Base-by-base conservation (phyloP, 2,888 invertebrate species). In the Tenthredo mesomela region DNA sequence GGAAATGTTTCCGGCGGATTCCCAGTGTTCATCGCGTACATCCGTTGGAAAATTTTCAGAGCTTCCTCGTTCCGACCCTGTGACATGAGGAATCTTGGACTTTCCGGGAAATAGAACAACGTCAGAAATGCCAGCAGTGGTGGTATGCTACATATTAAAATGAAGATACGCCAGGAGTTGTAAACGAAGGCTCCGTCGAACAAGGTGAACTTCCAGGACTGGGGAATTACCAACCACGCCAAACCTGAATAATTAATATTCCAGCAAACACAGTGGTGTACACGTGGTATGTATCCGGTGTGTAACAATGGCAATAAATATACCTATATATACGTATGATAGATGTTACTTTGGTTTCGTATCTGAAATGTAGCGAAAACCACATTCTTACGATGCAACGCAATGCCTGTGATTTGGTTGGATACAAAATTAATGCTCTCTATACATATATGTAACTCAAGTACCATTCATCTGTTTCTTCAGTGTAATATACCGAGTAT, bases 151-250 rank as follows among this genome's bases (percentile, higher is more conserved):
- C 91, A 92, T 0, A 91, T 89, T 70, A 91, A 92, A 3, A 93
- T 86, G 84, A 92, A 93, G 65, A 93, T 88, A 85, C 93, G 93
- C 93, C 93, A 93, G 0, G 92, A 89, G 43, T 92, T 92, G 6
- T 93, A 82, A 82, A 89, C 93, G 61, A 84, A 67, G 2, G 37
- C 71, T 71, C 73, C 84, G 25, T 75, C 70, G 86, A 86, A 84
- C n/a, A 85, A 83, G 70, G 86, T 82, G 82, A 85, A 67, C 21
- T 80, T 73, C 29, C 84, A 75, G 6, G 58, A 21, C 47, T 84
- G 71, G 2, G 86, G 85, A 18, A 86, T 85, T 40, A 86, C 73
- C 82, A 78, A 71, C 86, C 85, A 84, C 29, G 47, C 67, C 21
- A 67, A 43, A 47, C 12, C 67, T 82, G 29, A 37, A 33, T n/a